phyloP scores from a whole-genome alignment of 2,888 invertebrate species.

The Rhabditoides inermis region DNA sequence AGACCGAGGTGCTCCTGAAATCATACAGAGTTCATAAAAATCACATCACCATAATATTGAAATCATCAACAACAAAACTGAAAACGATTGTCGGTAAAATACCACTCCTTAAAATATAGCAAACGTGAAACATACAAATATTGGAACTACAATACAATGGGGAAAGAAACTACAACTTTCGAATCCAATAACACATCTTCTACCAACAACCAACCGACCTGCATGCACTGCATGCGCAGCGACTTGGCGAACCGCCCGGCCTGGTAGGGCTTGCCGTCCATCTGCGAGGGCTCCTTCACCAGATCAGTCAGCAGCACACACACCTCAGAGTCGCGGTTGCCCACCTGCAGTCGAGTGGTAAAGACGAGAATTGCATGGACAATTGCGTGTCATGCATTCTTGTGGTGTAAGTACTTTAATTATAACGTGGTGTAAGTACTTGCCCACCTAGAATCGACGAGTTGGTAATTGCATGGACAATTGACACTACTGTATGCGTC shows the following conservation, averaged over 20 bases:
- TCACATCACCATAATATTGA: too few relatives aligned
- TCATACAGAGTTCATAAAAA: too few relatives aligned
- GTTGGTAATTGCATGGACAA: too few relatives aligned
- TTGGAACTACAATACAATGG: neutral
- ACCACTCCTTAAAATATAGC: too few relatives aligned
- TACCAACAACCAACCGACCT: slow-evolving; percentile 19
- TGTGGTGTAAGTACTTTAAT: too few relatives aligned
- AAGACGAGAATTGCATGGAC: neutral
- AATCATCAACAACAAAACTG: too few relatives aligned
- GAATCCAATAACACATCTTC: neutral
- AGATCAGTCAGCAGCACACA: slow-evolving; percentile 70
- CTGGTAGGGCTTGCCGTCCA: slow-evolving; percentile 73
- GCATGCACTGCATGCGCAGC: slow-evolving; percentile 73
- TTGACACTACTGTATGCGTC: too few relatives aligned
- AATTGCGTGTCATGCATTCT: too few relatives aligned
- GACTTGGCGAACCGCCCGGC: slow-evolving; percentile 79
- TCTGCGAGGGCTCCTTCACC: slow-evolving; percentile 63
- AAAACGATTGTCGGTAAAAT: too few relatives aligned
- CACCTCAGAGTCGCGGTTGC: slow-evolving; percentile 80
- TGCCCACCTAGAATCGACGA: too few relatives aligned
- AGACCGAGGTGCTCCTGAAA: slow-evolving; percentile 74
- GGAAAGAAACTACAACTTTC: neutral
- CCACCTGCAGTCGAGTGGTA: slow-evolving; percentile 54
- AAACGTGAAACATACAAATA: too few relatives aligned
- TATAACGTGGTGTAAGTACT: too few relatives aligned